These are phyloP conservation scores for Disparrhopalites patrizii DNA, from an alignment of 2,888 invertebrate species.

Conservation along the genomic window DNA sequence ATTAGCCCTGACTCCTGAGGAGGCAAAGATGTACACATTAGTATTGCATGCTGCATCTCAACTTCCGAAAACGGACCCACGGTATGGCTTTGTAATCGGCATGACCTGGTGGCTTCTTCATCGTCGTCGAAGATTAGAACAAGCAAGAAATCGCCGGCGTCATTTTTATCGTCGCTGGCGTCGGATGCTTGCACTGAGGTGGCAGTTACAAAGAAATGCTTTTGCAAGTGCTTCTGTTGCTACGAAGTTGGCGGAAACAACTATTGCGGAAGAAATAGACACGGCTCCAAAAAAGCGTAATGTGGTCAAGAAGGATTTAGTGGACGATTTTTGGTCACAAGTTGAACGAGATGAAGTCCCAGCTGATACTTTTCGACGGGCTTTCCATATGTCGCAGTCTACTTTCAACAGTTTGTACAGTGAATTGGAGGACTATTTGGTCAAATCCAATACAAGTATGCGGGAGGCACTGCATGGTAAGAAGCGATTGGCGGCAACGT, in stretches of 20 bases:
- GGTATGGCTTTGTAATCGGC: slow-evolving; percentile 39
- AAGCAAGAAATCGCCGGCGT: slow-evolving; percentile 32
- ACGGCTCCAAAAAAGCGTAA: slow-evolving; percentile 31
- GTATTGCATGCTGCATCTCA: slow-evolving; percentile 39
- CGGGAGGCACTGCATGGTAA: slow-evolving; percentile 37
- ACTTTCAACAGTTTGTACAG: slow-evolving; percentile 40
- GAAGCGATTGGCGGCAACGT: slow-evolving; percentile 39
- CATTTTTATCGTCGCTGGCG: slow-evolving; percentile 40
- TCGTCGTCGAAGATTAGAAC: slow-evolving; percentile 37
- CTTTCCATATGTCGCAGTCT: slow-evolving; percentile 39
- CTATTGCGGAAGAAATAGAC: slow-evolving; percentile 29
- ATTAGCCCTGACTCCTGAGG: slow-evolving; percentile 32
- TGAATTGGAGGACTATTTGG: slow-evolving; percentile 38
- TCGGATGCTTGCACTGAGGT: slow-evolving; percentile 34
- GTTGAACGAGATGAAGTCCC: slow-evolving; percentile 33
- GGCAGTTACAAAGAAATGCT: slow-evolving; percentile 34
- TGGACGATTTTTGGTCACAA: slow-evolving; percentile 37
- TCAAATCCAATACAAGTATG: slow-evolving; percentile 35
- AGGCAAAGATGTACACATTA: slow-evolving; percentile 37
- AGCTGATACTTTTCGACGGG: slow-evolving; percentile 31
- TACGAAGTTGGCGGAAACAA: slow-evolving; percentile 24
- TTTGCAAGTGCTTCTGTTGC: slow-evolving; percentile 26
- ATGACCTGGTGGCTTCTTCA: slow-evolving; percentile 46
- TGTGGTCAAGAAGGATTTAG: slow-evolving; percentile 33
- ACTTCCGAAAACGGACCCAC: slow-evolving; percentile 41